These are phyloP conservation scores for Melanerpes formicivorus DNA, from an alignment of 2,113 vertebrate genomes.

Conservation along the genomic window DNA sequence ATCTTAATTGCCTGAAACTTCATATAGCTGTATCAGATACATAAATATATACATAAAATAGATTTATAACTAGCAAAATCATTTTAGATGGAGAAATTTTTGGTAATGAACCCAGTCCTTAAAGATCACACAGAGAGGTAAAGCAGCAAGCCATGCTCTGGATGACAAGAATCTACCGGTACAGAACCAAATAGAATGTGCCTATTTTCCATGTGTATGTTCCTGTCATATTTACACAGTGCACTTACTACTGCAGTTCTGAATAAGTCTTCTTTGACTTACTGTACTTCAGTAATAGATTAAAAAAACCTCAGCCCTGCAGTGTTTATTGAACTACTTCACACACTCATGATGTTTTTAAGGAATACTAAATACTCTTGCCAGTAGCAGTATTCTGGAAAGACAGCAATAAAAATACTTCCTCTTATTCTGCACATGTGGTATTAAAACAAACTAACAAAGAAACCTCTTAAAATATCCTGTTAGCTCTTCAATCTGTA, in stretches of 20 bases:
- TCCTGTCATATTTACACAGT: neutral
- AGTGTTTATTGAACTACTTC: conserved; percentile 1
- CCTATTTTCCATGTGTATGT: neutral
- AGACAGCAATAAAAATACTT: conserved; percentile 42
- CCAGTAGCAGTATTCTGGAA: neutral
- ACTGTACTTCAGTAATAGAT: conserved; percentile 34
- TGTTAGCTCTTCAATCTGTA: conserved; percentile 54
- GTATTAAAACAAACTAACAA: conserved; percentile 10
- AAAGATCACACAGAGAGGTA: neutral
- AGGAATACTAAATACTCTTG: conserved; percentile 12
- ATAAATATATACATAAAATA: neutral
- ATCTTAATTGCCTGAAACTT: neutral
- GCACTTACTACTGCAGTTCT: neutral
- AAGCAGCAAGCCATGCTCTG: neutral
- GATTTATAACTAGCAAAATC: neutral
- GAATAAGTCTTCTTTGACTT: conserved; percentile 3
- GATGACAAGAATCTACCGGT: neutral
- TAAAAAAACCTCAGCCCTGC: neutral
- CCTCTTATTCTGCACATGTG: conserved; percentile 26
- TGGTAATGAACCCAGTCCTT: neutral
- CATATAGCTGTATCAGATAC: neutral
- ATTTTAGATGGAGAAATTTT: neutral
- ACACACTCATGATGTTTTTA: neutral
- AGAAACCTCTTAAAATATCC: conserved; percentile 58
- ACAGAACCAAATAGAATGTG: neutral